These are phyloP conservation scores for Passerculus sandwichensis DNA, from an alignment of 2,797 vertebrate genomes.

Conservation along the genomic window DNA sequence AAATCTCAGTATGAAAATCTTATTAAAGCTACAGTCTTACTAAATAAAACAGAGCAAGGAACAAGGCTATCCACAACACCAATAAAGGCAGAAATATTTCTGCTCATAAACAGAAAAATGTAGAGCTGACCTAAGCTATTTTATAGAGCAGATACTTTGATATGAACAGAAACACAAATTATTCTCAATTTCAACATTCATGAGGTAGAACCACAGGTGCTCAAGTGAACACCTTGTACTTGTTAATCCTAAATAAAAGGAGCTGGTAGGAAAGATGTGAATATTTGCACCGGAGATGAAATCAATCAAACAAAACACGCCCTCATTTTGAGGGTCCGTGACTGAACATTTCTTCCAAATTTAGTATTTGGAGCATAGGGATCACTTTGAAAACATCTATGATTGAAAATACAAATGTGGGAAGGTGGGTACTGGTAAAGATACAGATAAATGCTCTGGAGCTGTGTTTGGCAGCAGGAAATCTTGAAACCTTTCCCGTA, in stretches of 20 bases:
- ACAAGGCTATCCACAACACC: background rate
- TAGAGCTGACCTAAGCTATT: background rate
- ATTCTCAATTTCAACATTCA: background rate
- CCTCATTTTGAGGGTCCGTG: background rate
- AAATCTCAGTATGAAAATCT: background rate
- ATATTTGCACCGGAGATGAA: background rate
- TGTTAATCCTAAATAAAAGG: background rate
- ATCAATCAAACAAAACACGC: background rate
- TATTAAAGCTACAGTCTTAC: background rate
- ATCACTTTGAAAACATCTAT: background rate
- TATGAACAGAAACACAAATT: background rate
- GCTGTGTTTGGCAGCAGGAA: background rate
- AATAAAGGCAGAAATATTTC: conserved; percentile 30
- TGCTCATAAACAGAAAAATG: background rate
- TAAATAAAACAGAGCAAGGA: conserved; percentile 6
- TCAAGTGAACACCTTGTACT: background rate
- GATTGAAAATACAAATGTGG: background rate
- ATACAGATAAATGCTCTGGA: background rate
- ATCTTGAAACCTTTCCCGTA: background rate
- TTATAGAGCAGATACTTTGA: background rate
- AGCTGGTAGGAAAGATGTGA: background rate
- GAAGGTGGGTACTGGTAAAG: background rate
- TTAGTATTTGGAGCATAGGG: background rate
- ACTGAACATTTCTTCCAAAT: background rate
- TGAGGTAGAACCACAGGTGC: background rate